Conservation (phyloP, 2,888 invertebrate species). For the Drosophila falleni region DNA sequence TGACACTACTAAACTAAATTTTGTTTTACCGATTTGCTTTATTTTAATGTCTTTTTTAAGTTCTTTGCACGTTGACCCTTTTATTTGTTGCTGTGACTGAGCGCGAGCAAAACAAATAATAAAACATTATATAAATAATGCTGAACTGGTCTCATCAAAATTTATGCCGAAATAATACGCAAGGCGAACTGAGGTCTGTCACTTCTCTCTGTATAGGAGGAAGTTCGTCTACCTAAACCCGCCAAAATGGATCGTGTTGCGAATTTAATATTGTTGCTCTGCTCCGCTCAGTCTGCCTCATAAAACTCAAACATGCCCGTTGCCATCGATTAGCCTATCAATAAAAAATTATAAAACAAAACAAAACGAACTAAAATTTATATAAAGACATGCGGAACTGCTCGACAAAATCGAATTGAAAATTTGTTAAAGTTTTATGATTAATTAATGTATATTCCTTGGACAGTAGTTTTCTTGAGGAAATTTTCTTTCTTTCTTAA, state of each 20-base stretch:
- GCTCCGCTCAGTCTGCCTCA: conserved; percentile 39
- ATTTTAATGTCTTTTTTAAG: conserved; percentile 31
- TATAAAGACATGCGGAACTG: conserved; percentile 46
- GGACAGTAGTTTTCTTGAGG: conserved; percentile 6
- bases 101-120: conserved; percentile 31
- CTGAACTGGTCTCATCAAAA: conserved; percentile 41
- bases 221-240: conserved; percentile 30
- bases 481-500: conserved; percentile 18
- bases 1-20: conserved; percentile 14
- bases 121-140: conserved; percentile 30
- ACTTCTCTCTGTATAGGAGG: conserved; percentile 23
- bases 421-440: conserved; percentile 20
- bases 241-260: conserved; percentile 71
- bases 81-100: conserved; percentile 26
- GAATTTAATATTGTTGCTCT: conserved; percentile 64
- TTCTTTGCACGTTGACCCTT: conserved; percentile 68
- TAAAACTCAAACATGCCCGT: conserved; percentile 50
- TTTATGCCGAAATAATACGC: conserved; percentile 49
- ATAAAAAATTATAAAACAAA: conserved; percentile 26
- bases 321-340: conserved; percentile 49
- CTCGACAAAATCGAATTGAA: conserved; percentile 14
- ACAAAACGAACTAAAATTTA: conserved; percentile 38
- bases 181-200: conserved; percentile 62
- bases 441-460: conserved; percentile 16
- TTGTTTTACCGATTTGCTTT: conserved; percentile 5